Evolutionary conservation across 2,797 vertebrate species (phyloP).

Genomic region (Anguilla megastoma): DNA sequence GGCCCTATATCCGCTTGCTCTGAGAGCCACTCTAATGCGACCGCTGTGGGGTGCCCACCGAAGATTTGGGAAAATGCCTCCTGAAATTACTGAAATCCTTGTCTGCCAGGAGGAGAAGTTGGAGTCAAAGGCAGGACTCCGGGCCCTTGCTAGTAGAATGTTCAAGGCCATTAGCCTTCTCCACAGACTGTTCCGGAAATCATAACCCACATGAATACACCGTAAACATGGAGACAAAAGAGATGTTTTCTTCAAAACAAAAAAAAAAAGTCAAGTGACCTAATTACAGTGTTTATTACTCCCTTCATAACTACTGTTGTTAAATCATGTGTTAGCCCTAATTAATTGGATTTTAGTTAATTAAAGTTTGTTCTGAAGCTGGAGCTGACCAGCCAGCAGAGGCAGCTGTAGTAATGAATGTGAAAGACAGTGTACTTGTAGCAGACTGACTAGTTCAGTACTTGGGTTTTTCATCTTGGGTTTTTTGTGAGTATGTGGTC

Average conservation of each 20-base stretch:
- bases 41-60: neutral
- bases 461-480: neutral
- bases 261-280: neutral
- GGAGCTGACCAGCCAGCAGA: neutral
- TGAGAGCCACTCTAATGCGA: neutral
- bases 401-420: neutral
- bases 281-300: neutral
- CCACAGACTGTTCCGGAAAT: neutral
- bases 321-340: neutral
- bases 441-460: neutral
- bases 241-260: neutral
- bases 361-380: neutral
- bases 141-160: neutral
- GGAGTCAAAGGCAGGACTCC: neutral
- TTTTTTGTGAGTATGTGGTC: neutral
- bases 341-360: neutral
- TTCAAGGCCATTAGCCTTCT: neutral
- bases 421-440: neutral
- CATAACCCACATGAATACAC: neutral
- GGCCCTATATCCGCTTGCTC: slow-evolving; percentile 12
- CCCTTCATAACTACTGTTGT: neutral
- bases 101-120: neutral
- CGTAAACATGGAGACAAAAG: neutral
- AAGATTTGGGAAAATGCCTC: neutral
- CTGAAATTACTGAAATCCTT: slow-evolving; percentile 15